Evolutionary conservation across 2,888 invertebrate species (phyloP), one percentile per base, ranked within the genome.

Genomic region (Microctonus brassicae): DNA sequence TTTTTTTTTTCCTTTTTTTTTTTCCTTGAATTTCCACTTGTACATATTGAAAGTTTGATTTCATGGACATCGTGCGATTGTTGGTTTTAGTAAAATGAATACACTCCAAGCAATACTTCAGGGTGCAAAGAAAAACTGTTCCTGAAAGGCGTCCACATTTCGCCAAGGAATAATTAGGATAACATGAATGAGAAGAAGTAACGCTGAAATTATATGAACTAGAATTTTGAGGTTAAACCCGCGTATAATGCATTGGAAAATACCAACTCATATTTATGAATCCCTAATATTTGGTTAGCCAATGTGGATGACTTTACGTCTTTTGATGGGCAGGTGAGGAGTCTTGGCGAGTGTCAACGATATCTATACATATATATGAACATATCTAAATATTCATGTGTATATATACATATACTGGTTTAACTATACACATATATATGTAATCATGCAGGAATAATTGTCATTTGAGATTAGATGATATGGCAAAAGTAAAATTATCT

Each of bases 261-360:
- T 24, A 20, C 17, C 34, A 52, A 67, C 77, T 79, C 36, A 34
- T 3, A 62, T 72, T 67, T 77, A 70, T 87, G 79, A 3, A 78
- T 52, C 24, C 86, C 86, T 73, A 74, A 64, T 83, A 72, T 24
- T 60, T 65, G 81, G 83, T 86, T 86, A 83, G 87, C 87, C 87
- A 87, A 82, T 85, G 86, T 83, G 87, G 87, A 87, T 86, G 87
- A 85, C 83, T 87, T 85, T 83, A 83, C 86, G 85, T 86, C 86
- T 87, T 87, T 87, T 87, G 87, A 87, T 86, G 86, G 87, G 87
- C 87, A 87, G 87, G 87, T 87, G 87, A 87, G 86, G 86, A 87
- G 87, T 86, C 86, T 87, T 83, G 84, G 86, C 84, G 86, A 84
- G 85, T 87, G 87, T 87, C 87, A 87, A 86, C 84, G 84, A 82